Base-by-base conservation (phyloP, 2,888 invertebrate genomes). In the Idaea straminata region DNA sequence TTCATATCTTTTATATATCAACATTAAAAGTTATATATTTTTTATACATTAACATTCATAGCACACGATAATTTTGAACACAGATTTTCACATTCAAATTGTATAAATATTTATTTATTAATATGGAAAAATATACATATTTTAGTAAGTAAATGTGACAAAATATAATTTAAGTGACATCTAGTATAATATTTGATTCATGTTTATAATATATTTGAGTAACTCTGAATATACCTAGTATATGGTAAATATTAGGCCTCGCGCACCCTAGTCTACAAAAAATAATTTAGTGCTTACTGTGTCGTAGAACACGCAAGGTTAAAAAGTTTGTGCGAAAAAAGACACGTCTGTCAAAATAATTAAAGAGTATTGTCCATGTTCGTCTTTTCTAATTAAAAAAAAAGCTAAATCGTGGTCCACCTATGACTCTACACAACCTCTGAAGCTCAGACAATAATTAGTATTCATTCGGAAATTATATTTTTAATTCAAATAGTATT, bases 361-460 rank as follows among this genome's bases (percentile, higher is more conserved):
- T 67, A 68, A n/a, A 82, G 74, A 83, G 86, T 91, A 89, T 91
- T 91, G 92, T 91, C 91, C 89, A 89, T 80, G 77, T 76, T 81
- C 76, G 71, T 78, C 78, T 82, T 79, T 84, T 87, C 80, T 83
- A 78, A 72, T 72, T 76, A 64, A 65, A 74, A 77, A 67, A 75
- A 77, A 79, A 79, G 79, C 77, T 75, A 81, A 78, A 76, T 71
- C 70, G 70, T 81, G 81, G 82, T 84, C 84, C 82, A 78, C 77
- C 78, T 82, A 76, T 78, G 80, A 81, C 78, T 80, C 85, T 85
- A 88, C 90, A 91, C 91, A 90, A 89, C 90, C 89, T 83, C 82
- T 82, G 86, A 91, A 90, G 91, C 91, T 91, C 90, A 75, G 80
- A 75, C 71, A 67, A 71, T 73, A 61, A 61, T 35, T 15, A 57